These are phyloP conservation scores for Daptonema setosum DNA, from an alignment of 2,888 invertebrate genomes.

Conservation along the genomic window DNA sequence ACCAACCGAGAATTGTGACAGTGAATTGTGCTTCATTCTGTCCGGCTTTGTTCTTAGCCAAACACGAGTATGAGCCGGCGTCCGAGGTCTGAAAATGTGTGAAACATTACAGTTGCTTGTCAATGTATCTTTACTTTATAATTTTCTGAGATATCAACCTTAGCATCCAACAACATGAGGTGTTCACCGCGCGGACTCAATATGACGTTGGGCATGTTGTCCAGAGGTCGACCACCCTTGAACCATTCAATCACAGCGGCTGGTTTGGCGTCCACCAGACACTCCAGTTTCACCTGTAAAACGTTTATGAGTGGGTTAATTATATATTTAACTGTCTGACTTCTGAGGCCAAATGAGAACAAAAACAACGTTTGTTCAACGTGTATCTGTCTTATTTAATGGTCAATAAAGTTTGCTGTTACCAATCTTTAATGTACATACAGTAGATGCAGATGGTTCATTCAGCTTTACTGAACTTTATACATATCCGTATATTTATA, in stretches of 20 bases:
- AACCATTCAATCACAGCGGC: conserved; percentile 21
- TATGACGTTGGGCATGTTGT: conserved; percentile 17
- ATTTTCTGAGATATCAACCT: background rate
- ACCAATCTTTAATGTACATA: too few relatives aligned
- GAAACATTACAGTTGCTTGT: background rate
- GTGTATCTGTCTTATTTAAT: too few relatives aligned
- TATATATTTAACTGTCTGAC: too few relatives aligned
- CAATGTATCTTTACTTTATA: background rate
- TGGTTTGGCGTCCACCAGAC: conserved; percentile 27
- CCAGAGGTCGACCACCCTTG: conserved; percentile 29
- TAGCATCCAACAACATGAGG: conserved; percentile 21
- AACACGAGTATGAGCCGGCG: conserved; percentile 42
- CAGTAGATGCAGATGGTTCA: too few relatives aligned
- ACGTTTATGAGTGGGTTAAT: too few relatives aligned
- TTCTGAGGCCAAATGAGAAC: too few relatives aligned
- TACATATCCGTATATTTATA: too few relatives aligned
- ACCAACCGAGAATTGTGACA: conserved; percentile 32
- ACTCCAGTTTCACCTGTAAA: conserved; percentile 21
- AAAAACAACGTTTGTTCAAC: too few relatives aligned
- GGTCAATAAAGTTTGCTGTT: too few relatives aligned
- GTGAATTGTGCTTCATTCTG: conserved; percentile 36
- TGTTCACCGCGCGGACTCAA: conserved; percentile 23
- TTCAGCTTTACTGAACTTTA: too few relatives aligned
- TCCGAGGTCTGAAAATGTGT: conserved; percentile 29
- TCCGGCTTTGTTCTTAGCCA: conserved; percentile 44